A percentile compares a stretch with the other conserved stretches of the same genome.
Conservation (phyloP, 2,888 invertebrate species). For the Dioctria rufipes region DNA sequence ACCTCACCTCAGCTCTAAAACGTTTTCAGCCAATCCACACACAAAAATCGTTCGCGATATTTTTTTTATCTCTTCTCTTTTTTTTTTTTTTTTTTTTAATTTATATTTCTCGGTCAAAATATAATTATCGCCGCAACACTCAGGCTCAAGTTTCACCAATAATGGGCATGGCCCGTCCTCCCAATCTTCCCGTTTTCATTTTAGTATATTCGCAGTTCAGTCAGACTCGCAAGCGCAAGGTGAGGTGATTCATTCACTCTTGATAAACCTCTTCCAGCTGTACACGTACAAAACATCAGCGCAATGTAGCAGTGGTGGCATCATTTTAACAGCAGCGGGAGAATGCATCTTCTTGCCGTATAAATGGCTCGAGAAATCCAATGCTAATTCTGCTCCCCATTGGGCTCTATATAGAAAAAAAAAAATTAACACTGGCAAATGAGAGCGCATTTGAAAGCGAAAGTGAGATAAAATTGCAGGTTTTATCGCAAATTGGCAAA, state of each 20-base stretch:
- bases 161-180: background rate
- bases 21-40: slow-evolving; percentile 2
- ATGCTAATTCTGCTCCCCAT: background rate
- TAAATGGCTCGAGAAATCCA: slow-evolving; percentile 15
- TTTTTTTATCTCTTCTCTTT: too few relatives aligned
- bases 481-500: slow-evolving; percentile 4
- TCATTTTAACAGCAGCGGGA: background rate
- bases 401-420: slow-evolving; percentile 12
- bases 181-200: background rate
- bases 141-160: slow-evolving; percentile 27
- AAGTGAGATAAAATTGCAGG: slow-evolving; percentile 50
- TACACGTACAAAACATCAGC: too few relatives aligned
- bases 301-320: background rate
- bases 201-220: too few relatives aligned
- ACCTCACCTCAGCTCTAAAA: background rate
- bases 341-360: slow-evolving; percentile 22
- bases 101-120: slow-evolving; percentile 45
- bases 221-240: too few relatives aligned
- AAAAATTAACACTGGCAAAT: slow-evolving; percentile 8
- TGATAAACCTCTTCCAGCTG: too few relatives aligned
- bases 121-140: slow-evolving; percentile 25
- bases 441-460: slow-evolving; percentile 36
- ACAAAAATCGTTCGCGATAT: slow-evolving; percentile 9
- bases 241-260: too few relatives aligned
- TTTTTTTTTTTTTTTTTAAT: slow-evolving; percentile 25